Conservation (phyloP, 2,797 vertebrate genomes). For the Chloroceryle inda region DNA sequence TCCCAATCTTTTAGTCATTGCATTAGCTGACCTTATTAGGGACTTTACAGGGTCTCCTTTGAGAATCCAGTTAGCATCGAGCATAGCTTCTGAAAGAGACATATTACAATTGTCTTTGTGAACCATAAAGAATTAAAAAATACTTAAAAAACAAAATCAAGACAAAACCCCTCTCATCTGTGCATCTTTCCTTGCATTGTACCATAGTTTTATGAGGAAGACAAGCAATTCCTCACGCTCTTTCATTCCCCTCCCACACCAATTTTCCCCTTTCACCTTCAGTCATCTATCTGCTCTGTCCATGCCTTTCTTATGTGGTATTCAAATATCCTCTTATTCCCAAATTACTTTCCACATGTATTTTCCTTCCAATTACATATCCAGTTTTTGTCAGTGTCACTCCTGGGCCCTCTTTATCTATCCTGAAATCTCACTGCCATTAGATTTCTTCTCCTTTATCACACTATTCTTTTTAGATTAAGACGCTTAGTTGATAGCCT, state of each 20-base stretch:
- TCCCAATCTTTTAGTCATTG: neutral
- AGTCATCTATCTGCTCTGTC: neutral
- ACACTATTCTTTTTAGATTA: neutral
- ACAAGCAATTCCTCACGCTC: neutral
- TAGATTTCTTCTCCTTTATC: neutral
- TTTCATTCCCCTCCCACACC: neutral
- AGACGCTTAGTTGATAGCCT: neutral
- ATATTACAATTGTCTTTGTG: neutral
- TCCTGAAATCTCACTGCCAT: neutral
- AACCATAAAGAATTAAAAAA: neutral
- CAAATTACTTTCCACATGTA: neutral
- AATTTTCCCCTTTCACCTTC: neutral
- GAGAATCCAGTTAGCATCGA: neutral
- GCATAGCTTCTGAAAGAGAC: neutral
- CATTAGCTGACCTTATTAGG: neutral
- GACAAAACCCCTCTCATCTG: neutral
- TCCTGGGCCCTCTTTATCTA: neutral
- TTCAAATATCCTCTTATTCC: neutral
- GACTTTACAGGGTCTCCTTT: neutral
- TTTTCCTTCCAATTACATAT: neutral
- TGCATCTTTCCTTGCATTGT: neutral
- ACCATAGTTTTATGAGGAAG: neutral
- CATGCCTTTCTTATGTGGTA: neutral
- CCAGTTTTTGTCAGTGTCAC: neutral
- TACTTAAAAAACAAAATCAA: neutral